These are phyloP conservation scores for Siniperca knerii DNA, from an alignment of 2,113 vertebrate species.

Conservation along the genomic window DNA sequence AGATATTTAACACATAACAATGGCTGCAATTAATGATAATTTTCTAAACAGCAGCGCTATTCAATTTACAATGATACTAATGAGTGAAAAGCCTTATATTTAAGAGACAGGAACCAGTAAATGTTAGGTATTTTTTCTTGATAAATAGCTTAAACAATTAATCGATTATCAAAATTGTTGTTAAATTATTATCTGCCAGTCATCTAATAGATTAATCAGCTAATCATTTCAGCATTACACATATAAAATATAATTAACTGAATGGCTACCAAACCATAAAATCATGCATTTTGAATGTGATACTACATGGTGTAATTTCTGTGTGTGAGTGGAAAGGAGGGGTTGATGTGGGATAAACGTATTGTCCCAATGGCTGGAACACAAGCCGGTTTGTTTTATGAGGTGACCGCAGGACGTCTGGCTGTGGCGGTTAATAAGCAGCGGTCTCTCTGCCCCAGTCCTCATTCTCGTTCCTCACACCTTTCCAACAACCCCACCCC, in stretches of 20 bases:
- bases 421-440: conserved; percentile 68
- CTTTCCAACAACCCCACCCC: conserved; percentile 40
- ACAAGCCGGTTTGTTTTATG: conserved; percentile 67
- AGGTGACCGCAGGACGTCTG: conserved; percentile 67
- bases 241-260: neutral
- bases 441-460: conserved; percentile 72
- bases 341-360: conserved; percentile 40
- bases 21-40: neutral
- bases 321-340: conserved; percentile 36
- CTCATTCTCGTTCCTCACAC: conserved; percentile 81
- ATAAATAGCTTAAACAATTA: neutral
- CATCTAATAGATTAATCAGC: neutral
- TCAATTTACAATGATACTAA: neutral
- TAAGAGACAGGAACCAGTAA: neutral
- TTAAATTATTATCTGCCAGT: neutral
- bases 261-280: conserved; percentile 7
- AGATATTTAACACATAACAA: neutral
- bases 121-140: neutral
- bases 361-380: conserved; percentile 44
- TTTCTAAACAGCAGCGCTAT: neutral
- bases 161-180: neutral
- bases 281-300: conserved; percentile 8
- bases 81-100: neutral
- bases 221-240: neutral
- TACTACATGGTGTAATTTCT: conserved; percentile 21